Conservation (phyloP, 2,797 vertebrate genomes). For the Loris lydekkerianus region DNA sequence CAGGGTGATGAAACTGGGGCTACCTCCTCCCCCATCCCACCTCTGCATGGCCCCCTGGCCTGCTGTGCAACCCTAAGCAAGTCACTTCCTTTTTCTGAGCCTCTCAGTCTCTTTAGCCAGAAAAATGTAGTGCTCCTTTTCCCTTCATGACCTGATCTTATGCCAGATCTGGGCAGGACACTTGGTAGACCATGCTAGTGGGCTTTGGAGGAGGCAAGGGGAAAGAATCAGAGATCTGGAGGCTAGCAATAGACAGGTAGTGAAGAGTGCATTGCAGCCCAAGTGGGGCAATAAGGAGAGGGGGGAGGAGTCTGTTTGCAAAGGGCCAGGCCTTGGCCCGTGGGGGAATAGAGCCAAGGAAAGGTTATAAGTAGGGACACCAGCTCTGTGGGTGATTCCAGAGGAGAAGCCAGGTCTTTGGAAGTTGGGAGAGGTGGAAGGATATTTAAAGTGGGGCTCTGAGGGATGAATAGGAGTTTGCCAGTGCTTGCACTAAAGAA, state of each 20-base stretch:
- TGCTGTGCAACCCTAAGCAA: constrained; percentile 3
- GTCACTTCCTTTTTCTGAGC: constrained; percentile 39
- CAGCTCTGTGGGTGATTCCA: too few species aligned
- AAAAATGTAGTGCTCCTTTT: neutral
- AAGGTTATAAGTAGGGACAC: neutral
- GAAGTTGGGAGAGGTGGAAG: neutral
- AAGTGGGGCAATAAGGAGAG: rapidly evolving
- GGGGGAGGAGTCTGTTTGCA: neutral
- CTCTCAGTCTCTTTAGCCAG: neutral
- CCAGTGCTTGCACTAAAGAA: neutral
- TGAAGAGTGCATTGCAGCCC: rapidly evolving
- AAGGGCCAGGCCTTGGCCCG: neutral
- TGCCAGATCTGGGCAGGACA: neutral
- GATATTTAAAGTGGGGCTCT: neutral
- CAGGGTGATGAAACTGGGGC: constrained; percentile 75
- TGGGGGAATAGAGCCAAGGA: neutral
- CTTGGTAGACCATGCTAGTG: rapidly evolving
- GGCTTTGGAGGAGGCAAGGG: neutral
- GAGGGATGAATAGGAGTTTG: neutral
- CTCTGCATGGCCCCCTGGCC: constrained; percentile 44
- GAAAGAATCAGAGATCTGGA: neutral
- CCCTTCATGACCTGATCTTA: rapidly evolving
- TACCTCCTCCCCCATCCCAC: constrained; percentile 51
- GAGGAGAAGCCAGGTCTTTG: neutral
- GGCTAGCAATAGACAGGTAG: neutral